Percentiles rank a stretch among this genome's conserved stretches.
Conservation (phyloP, 2,888 invertebrate genomes). For the Drosophila histrio region DNA sequence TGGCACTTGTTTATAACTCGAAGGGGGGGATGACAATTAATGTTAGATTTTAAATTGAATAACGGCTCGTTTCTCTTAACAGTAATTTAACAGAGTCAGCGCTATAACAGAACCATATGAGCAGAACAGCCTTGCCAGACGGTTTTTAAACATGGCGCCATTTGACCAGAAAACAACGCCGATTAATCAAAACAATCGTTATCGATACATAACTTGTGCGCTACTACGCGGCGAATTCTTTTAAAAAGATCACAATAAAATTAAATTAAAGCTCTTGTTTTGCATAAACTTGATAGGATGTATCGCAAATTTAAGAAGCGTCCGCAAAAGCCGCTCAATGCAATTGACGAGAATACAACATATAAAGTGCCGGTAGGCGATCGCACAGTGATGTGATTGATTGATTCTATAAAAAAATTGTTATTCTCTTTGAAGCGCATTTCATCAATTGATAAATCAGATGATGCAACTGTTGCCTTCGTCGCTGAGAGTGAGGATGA, state of each 20-base stretch:
- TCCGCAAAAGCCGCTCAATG: conserved; percentile 56
- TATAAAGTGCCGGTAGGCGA: conserved; percentile 76
- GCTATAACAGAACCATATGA: not conserved
- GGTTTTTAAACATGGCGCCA: not conserved
- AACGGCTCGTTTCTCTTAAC: not conserved
- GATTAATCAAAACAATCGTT: not conserved
- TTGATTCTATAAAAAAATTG: not conserved
- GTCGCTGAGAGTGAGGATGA: conserved; percentile 81
- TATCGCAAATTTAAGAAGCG: conserved; percentile 57
- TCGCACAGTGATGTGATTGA: not conserved
- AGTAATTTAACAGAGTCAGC: not conserved
- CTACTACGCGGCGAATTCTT: conserved; percentile 3
- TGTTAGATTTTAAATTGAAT: not conserved
- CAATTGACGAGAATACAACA: conserved; percentile 80
- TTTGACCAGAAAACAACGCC: not conserved
- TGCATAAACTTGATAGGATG: conserved; percentile 24
- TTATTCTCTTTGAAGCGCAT: conserved; percentile 32
- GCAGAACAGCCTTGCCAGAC: not conserved
- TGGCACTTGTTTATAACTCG: not conserved
- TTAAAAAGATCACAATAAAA: conserved; percentile 24
- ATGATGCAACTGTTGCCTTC: conserved; percentile 30
- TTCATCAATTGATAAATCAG: conserved; percentile 17
- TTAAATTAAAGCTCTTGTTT: not conserved
- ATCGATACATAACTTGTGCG: conserved; percentile 1
- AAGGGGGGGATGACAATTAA: not conserved